Percentiles rank a stretch among this genome's conserved stretches.
Evolutionary conservation across 2,113 vertebrate species (phyloP).

Genomic region (Lasiurus cinereus): DNA sequence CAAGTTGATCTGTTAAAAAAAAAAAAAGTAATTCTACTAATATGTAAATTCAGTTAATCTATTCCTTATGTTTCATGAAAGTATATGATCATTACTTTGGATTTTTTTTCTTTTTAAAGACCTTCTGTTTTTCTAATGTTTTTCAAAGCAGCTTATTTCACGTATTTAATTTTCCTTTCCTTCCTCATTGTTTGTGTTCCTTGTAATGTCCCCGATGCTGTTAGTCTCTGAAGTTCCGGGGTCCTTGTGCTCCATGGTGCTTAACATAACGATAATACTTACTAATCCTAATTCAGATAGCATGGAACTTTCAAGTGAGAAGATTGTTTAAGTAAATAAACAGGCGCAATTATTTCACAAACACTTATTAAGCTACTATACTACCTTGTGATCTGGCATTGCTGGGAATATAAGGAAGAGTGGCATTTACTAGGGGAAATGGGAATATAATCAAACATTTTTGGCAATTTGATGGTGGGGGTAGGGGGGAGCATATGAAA

Average conservation of each 20-base stretch:
- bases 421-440: not conserved
- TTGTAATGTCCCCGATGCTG: not conserved
- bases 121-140: slow-evolving; percentile 14
- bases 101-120: not conserved
- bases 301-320: not conserved
- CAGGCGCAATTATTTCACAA: not conserved
- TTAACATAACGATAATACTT: not conserved
- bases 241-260: not conserved
- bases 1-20: not conserved
- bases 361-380: not conserved
- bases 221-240: not conserved
- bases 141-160: slow-evolving; percentile 9
- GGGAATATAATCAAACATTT: not conserved
- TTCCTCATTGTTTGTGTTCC: not conserved
- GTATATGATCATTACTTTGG: not conserved
- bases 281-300: not conserved
- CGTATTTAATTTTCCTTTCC: not conserved
- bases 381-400: not conserved
- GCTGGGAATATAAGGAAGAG: not conserved
- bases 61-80: not conserved
- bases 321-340: not conserved
- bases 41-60: not conserved
- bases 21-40: not conserved
- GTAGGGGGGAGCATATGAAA: not conserved
- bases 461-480: not conserved